Conservation (phyloP, 1,140 invertebrate species). For the Drosophila yakuba region DNA sequence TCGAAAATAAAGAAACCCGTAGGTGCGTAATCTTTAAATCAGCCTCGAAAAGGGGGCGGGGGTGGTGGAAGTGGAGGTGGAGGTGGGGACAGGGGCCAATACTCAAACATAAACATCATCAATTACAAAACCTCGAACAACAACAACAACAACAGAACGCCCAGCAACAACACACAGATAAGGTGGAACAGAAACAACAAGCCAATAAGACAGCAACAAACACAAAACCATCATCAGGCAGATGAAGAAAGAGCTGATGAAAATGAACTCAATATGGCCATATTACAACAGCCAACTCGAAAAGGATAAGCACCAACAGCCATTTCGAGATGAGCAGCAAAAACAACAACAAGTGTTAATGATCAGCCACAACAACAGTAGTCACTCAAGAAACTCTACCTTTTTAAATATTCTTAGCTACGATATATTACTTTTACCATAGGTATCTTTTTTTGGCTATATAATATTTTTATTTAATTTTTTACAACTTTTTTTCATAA, state of each 20-base stretch:
- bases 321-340: conserved; percentile 21
- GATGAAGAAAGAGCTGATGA: conserved; percentile 30
- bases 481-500: no score
- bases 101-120: conserved; percentile 74
- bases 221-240: conserved; percentile 7
- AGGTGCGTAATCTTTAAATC: conserved; percentile 79
- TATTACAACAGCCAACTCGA: conserved; percentile 16
- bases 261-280: conserved; percentile 37
- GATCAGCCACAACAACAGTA: conserved; percentile 29
- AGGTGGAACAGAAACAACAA: conserved; percentile 31
- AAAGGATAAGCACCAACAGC: conserved; percentile 26
- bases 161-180: conserved; percentile 21
- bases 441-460: no score
- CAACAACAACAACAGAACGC: conserved; percentile 41
- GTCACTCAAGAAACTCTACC: not conserved
- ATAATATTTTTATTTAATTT: no score
- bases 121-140: conserved; percentile 71
- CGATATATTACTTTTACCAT: no score
- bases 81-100: conserved; percentile 27
- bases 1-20: conserved; percentile 13
- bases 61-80: not conserved
- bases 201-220: conserved; percentile 22
- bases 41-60: conserved; percentile 39
- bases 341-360: conserved; percentile 38
- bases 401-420: no score